Percentiles rank a stretch among this genome's conserved stretches.
Conservation (phyloP, 2,888 invertebrate genomes). For the Drosophila testacea region DNA sequence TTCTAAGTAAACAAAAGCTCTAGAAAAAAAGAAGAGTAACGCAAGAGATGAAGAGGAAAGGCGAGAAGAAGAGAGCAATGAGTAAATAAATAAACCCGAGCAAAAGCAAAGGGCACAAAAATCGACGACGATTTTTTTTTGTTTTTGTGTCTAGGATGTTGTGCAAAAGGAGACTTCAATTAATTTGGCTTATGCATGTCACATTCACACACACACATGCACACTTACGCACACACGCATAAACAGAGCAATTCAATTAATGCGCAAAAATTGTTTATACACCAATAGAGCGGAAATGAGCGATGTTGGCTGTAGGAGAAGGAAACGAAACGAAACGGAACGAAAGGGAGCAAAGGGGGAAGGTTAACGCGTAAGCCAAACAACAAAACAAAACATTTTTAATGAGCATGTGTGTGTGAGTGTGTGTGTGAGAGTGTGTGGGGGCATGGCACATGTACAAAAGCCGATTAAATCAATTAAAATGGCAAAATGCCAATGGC, state of each 20-base stretch:
- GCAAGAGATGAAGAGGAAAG: neutral
- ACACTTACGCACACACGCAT: constrained; percentile 21
- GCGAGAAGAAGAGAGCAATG: constrained; percentile 5
- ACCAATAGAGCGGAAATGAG: constrained; percentile 73
- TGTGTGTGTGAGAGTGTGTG: constrained; percentile 6
- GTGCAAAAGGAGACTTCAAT: constrained; percentile 68
- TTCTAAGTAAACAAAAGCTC: constrained; percentile 63
- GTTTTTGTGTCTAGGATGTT: constrained; percentile 25
- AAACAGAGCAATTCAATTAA: constrained; percentile 68
- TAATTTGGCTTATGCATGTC: constrained; percentile 77
- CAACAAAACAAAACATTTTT: constrained; percentile 63
- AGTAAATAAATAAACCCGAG: constrained; percentile 51
- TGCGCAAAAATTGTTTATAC: constrained; percentile 78
- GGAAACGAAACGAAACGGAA: too few species aligned
- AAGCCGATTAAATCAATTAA: constrained; percentile 80
- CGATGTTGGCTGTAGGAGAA: constrained; percentile 25
- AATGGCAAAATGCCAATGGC: constrained; percentile 62
- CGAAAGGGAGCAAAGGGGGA: neutral
- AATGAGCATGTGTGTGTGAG: constrained; percentile 54
- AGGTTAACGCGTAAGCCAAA: constrained; percentile 20
- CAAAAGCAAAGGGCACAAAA: constrained; percentile 48
- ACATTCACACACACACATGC: constrained; percentile 38
- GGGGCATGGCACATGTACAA: constrained; percentile 26
- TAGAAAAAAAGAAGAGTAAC: neutral
- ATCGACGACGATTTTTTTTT: constrained; percentile 31